Percentiles rank a stretch among this genome's conserved stretches.
phyloP scores from a whole-genome alignment of 2,113 vertebrate species.

The Lycaon pictus region DNA sequence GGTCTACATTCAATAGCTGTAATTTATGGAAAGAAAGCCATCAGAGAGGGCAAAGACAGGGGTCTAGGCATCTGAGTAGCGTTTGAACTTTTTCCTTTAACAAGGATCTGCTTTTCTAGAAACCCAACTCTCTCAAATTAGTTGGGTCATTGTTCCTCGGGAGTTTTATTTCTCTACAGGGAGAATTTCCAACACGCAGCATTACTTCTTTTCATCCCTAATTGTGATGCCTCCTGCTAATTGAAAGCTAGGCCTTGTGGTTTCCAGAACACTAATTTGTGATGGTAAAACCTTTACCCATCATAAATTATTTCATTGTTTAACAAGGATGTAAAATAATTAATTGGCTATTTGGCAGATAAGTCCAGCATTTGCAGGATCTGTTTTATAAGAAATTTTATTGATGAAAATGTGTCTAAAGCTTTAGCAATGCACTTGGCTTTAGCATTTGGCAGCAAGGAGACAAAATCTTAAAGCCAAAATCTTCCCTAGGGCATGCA shows the following conservation, averaged over 20 bases:
- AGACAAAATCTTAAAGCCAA: conserved; percentile 86
- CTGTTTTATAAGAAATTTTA: conserved; percentile 89
- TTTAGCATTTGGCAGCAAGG: conserved; percentile 86
- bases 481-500: conserved; percentile 83
- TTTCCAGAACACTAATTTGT: conserved; percentile 79
- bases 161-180: conserved; percentile 61
- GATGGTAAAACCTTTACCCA: conserved; percentile 75
- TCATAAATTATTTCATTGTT: conserved; percentile 84
- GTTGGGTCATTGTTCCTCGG: conserved; percentile 57
- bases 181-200: conserved; percentile 47
- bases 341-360: conserved; percentile 84
- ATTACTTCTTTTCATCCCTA: conserved; percentile 60
- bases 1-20: neutral
- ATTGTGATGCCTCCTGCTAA: conserved; percentile 77
- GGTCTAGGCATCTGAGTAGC: neutral
- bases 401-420: conserved; percentile 89
- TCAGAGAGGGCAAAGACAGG: neutral
- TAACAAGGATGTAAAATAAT: conserved; percentile 83
- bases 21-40: neutral
- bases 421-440: conserved; percentile 87
- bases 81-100: conserved; percentile 67
- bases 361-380: conserved; percentile 83
- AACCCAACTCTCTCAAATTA: conserved; percentile 58
- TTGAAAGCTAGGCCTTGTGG: conserved; percentile 79
- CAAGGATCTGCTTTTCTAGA: conserved; percentile 70